Base-by-base conservation (phyloP, 2,888 invertebrate genomes). In the Tenthredo amoena region DNA sequence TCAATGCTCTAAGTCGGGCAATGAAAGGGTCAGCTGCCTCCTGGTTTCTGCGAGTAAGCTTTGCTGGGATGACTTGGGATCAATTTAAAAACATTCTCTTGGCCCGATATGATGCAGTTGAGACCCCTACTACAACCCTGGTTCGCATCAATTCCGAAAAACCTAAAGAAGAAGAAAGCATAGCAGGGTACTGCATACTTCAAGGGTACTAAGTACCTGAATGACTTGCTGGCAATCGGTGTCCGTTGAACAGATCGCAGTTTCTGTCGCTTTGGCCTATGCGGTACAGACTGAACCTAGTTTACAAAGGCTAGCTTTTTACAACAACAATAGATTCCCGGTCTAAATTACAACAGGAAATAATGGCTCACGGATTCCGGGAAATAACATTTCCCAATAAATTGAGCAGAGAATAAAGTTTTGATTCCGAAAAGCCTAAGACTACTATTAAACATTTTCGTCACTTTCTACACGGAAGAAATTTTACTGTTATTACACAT, bases 21-120 rank as follows among this genome's bases (percentile, higher is more conserved):
- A 31, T 87, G 34, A 74, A 86, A 74, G 87, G 87, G 34, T 58
- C 86, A 3, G 87, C 47, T 21, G 34, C 76, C 21, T 76, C 76
- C 4, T 76, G 47, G 76, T 76, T 76, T 47, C 55, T 86, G 10
- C 87, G 86, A 50, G 79, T 85, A 26, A 77, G 40, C 62, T 86
- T 68, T 43, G 15, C 82, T 18, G 85, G 72, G 65, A 85, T 86
- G 84, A 85, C 55, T 18, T 85, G 87, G 87, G 26, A 55, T 15
- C 62, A 85, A 65, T 87, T 85, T 34, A 86, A 86, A n/a, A 72
- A 86, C 26, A 34, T 87, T 71, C 85, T 87, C 31, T 37, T 86
- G 18, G 84, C 21, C 15, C 86, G 34, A 31, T 79, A 34, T 87
- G 87, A 84, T 76, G 76, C 10, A 18, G 34, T 43, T 5, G 85